phyloP scores from a whole-genome alignment of 2,113 vertebrate genomes.

The Eulemur macaco region DNA sequence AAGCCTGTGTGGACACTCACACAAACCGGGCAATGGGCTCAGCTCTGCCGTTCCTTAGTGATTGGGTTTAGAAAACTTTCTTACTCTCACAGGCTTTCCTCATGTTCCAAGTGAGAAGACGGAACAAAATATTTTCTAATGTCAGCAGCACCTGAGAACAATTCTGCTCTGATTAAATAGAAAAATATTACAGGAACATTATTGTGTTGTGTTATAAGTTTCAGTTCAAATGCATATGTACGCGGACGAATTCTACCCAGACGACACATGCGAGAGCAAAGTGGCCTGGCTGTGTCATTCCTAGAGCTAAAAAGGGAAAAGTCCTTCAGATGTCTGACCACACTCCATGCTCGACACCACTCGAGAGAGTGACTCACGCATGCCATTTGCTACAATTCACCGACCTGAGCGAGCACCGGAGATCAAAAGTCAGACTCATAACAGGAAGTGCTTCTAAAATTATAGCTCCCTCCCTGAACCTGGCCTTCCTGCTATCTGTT shows the following conservation, averaged over 20 bases:
- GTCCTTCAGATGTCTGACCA: neutral
- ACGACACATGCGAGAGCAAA: rapidly evolving
- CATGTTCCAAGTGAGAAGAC: neutral
- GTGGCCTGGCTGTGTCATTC: rapidly evolving
- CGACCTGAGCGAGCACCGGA: slow-evolving; percentile 52
- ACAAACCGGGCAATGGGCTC: rapidly evolving
- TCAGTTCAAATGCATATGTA: rapidly evolving
- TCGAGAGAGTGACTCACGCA: neutral
- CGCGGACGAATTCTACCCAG: neutral
- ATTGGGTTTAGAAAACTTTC: neutral
- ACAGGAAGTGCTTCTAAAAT: slow-evolving; percentile 83
- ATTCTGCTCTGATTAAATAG: neutral
- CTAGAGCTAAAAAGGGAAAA: no score
- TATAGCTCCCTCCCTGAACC: slow-evolving; percentile 87
- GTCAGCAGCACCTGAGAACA: neutral
- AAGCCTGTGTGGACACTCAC: rapidly evolving
- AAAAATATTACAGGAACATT: neutral
- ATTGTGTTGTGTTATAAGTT: neutral
- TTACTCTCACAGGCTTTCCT: neutral
- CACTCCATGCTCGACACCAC: neutral
- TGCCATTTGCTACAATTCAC: slow-evolving; percentile 55
- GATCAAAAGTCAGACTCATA: slow-evolving; percentile 71
- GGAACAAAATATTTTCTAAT: neutral
- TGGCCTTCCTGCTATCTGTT: slow-evolving; percentile 90
- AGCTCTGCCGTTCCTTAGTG: rapidly evolving